Conservation (phyloP, 2,888 invertebrate genomes). For the Eudasyphora cyanicolor region DNA sequence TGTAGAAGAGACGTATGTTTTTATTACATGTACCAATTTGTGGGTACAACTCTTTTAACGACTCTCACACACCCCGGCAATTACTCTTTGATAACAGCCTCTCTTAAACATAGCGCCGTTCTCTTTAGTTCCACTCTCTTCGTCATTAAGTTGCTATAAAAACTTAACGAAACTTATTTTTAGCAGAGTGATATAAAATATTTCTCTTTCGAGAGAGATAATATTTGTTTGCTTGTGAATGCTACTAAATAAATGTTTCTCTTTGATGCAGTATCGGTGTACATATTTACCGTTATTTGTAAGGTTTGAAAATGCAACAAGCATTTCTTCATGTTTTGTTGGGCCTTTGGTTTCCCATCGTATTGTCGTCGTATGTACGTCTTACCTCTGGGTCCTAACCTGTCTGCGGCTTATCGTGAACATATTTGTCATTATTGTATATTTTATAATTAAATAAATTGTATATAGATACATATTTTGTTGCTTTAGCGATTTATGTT, state of each 20-base stretch:
- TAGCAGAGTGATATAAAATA: constrained; percentile 2
- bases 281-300: not conserved
- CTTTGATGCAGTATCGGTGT: not conserved
- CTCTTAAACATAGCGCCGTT: not conserved
- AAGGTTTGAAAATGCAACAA: constrained; percentile 37
- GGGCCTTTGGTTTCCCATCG: not conserved
- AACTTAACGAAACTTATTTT: constrained; percentile 23
- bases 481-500: not conserved
- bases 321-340: constrained; percentile 12
- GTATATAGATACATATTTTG: too few species aligned
- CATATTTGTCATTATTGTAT: not conserved
- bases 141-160: constrained; percentile 41
- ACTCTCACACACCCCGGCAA: not conserved
- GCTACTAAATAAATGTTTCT: not conserved
- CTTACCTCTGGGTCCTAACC: not conserved
- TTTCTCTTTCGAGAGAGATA: not conserved
- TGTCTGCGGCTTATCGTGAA: not conserved
- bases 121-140: not conserved
- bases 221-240: not conserved
- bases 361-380: too few species aligned
- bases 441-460: not conserved
- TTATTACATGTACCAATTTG: not conserved
- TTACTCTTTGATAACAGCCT: not conserved
- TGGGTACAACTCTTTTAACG: not conserved
- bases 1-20: too few species aligned